Base-by-base conservation (phyloP, 2,797 vertebrate species). In the Pangasius mekongensis region DNA sequence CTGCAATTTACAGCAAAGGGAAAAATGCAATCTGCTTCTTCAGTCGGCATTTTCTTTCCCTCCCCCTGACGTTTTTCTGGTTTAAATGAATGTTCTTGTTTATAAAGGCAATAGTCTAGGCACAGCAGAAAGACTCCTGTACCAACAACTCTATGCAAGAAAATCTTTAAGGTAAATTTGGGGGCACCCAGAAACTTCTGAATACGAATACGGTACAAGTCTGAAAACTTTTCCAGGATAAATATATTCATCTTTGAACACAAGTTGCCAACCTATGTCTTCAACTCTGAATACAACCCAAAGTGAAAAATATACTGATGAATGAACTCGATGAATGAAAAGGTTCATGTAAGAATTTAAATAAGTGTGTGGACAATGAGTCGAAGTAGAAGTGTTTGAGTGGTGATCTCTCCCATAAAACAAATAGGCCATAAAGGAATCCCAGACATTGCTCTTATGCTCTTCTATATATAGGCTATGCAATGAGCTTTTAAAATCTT, bases 401-500 rank as follows among this genome's bases (percentile, higher is more conserved):
- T 84, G n/a, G 66, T 74, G 2, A 67, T 60, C 69, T 64, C 74
- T 9, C 33, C 62, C 82, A 62, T 60, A 22, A 69, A 47, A 74
- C 62, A 77, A 52, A 62, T 33, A 87, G 71, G 5, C 39, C 88
- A 11, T 73, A 64, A 73, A 20, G 33, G 18, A 74, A 49, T 39
- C 49, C 56, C 52, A 56, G 20, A 56, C n/a, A 33, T 20, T 64
- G 81, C 30, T 52, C 47, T 77, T 24, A 30, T 67, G 52, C 66
- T 56, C 24, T 39, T 54, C 27, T 77, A 60, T 76, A n/a, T 69
- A 87, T n/a, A 71, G 3, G 52, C 36, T 66, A 71, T 11, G 58
- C 11, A 82, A 60, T 60, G 27, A 60, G 36, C 74, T 39, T 56
- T 30, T 30, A 56, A 78, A 78, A 78, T 74, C 10, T 2, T 74